phyloP scores from a whole-genome alignment of 2,888 invertebrate species.

The Drosophila histrio region DNA sequence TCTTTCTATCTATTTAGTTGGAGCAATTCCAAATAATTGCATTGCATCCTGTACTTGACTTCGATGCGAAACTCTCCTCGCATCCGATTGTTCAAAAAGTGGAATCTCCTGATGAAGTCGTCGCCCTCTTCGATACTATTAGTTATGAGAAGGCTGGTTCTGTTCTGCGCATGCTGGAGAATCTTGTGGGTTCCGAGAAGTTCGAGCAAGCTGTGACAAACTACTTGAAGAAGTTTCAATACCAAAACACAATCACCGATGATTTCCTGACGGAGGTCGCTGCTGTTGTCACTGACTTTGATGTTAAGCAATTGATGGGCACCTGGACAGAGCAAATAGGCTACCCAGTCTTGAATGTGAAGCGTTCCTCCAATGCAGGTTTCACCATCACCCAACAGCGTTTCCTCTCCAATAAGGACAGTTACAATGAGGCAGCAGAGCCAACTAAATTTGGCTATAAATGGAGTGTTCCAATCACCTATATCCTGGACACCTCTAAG shows the following conservation, averaged over 20 bases:
- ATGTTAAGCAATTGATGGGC: slow-evolving; percentile 88
- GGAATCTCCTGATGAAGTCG: slow-evolving; percentile 93
- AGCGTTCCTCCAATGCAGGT: slow-evolving; percentile 73
- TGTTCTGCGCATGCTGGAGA: slow-evolving; percentile 93
- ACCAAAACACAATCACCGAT: slow-evolving; percentile 90
- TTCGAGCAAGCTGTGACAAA: slow-evolving; percentile 90
- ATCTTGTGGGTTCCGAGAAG: slow-evolving; percentile 87
- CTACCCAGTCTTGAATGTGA: slow-evolving; percentile 90
- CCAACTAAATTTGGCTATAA: slow-evolving; percentile 86
- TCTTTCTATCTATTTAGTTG: slow-evolving; percentile 85
- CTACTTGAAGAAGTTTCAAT: slow-evolving; percentile 89
- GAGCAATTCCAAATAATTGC: slow-evolving; percentile 90
- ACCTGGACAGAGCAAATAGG: slow-evolving; percentile 96
- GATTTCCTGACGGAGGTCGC: slow-evolving; percentile 87
- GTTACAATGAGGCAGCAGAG: slow-evolving; percentile 83
- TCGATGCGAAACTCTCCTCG: slow-evolving; percentile 91
- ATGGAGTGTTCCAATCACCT: slow-evolving; percentile 93
- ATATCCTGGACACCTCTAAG: slow-evolving; percentile 86
- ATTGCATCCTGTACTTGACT: slow-evolving; percentile 88
- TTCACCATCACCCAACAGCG: slow-evolving; percentile 89
- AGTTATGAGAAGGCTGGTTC: slow-evolving; percentile 96
- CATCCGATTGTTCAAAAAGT: slow-evolving; percentile 95
- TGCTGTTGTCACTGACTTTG: slow-evolving; percentile 85
- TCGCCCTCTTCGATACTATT: slow-evolving; percentile 94
- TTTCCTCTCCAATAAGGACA: slow-evolving; percentile 89